Evolutionary conservation across 2,888 invertebrate species (phyloP), one percentile per base, ranked within the genome.

Genomic region (Eupithecia dodoneata): DNA sequence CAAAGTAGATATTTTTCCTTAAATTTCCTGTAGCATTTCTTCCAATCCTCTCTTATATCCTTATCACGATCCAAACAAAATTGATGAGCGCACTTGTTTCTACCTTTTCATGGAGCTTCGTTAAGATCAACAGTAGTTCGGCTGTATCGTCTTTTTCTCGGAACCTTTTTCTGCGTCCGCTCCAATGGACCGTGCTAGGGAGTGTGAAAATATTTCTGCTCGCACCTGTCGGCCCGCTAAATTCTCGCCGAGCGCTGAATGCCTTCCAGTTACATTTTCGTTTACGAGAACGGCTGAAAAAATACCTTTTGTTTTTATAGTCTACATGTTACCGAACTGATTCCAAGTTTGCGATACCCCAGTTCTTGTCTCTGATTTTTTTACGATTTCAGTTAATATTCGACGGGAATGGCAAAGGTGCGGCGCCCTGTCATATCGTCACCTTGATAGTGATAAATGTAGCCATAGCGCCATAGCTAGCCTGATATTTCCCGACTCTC

Each of bases 371-470:
- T 67, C 67, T 6, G 52, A 66, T 69, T 77, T 77, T 59, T 63
- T 45, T 52, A 18, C 44, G 71, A 87, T 81, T 88, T 88, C 63
- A 12, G 30, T 86, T 83, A 82, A 89, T 87, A 88, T 90, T 88
- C 87, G 88, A 86, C 84, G 85, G 84, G 84, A 84, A 83, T 81
- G 83, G 84, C 82, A 78, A 87, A 91, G 93, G 92, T 88, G 92
- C 88, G 92, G 88, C 89, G 85, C 82, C 85, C 89, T 88, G 89
- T 88, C 90, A 87, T 86, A 85, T 85, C 86, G 90, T 85, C 90
- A 88, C 87, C 90, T 87, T 92, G 90, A 93, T 93, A 92, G 93
- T 93, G 94, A 94, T 92, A 92, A 93, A 94, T 93, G 93, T 89
- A 83, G 83, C 85, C 84, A 83, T 84, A 83, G 86, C 86, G 84